Base-by-base conservation (phyloP, 2,888 invertebrate species). In the Hirtodrosophila duncani region DNA sequence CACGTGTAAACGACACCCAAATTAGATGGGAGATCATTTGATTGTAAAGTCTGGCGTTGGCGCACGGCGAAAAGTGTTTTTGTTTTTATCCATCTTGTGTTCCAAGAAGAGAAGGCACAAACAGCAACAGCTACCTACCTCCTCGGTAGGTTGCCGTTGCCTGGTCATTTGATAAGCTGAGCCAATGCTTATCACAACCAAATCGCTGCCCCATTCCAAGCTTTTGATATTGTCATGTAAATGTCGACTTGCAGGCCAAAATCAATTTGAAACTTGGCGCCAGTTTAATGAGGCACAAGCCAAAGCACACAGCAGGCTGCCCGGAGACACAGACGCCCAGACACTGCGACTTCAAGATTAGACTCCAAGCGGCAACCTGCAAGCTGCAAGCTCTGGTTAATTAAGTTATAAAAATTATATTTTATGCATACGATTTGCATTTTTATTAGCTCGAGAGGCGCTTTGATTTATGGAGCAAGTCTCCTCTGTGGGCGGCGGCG, bases 21-120 rank as follows among this genome's bases (percentile, higher is more conserved):
- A 83, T 83, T 84, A 83, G 77, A 68, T n/a, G 70, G 64, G 56
- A 74, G 75, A 84, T 84, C 81, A 84, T 84, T 83, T 83, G 75
- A 84, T 83, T 82, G 70, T 37, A 55, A 49, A 50, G 59, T 57
- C 59, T 51, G 50, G 8, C 36, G 44, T 29, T 24, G 14, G 31
- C 45, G 29, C 51, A 50, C 65, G 45, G 56, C 20, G 20, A 13
- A 41, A 30, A 37, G 24, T 17, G 11, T 3, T 16, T 16, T 31
- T 4, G 11, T 10, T 20, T 10, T 10, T 33, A 7, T 20, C 9
- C 10, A 24, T 10, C 9, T 10, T 24, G 24, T 9, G 24, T 34
- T 21, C 27, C 16, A 33, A 34, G 45, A 34, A 58, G 34, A n/a
- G n/a, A n/a, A n/a, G n/a, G n/a, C n/a, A n/a, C n/a, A n/a, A n/a